Conservation (phyloP, 2,888 invertebrate species). For the Euclidia mi region DNA sequence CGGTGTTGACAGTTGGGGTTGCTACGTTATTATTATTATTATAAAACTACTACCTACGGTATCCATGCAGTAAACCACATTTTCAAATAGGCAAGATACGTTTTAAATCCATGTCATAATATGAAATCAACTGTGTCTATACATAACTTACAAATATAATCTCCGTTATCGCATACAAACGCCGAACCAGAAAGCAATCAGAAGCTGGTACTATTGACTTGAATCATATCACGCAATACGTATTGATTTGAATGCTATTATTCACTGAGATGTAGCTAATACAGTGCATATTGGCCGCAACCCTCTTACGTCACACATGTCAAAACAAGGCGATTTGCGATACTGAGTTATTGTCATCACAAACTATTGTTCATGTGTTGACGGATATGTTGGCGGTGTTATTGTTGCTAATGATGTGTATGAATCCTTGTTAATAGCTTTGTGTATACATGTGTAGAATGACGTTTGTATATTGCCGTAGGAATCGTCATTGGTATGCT, state of each 20-base stretch:
- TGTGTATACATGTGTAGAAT: too few relatives aligned
- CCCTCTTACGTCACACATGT: constrained; percentile 36
- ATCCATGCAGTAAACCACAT: too few relatives aligned
- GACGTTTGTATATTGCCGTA: too few relatives aligned
- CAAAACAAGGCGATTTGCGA: constrained; percentile 50
- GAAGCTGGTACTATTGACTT: constrained; percentile 18
- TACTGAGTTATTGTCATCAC: constrained; percentile 8
- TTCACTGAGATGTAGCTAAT: constrained; percentile 24
- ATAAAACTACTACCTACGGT: too few relatives aligned
- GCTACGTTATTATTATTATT: too few relatives aligned
- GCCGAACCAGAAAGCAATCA: constrained; percentile 13
- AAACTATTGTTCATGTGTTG: constrained; percentile 35
- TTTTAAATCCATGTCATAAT: not conserved
- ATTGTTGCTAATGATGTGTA: constrained; percentile 26
- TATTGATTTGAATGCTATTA: constrained; percentile 29
- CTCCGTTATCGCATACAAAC: constrained; percentile 3
- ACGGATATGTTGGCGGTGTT: constrained; percentile 25
- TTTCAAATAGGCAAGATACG: too few relatives aligned
- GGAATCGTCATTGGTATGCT: not conserved
- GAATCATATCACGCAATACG: constrained; percentile 5
- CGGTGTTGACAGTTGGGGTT: too few relatives aligned
- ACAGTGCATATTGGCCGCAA: constrained; percentile 15
- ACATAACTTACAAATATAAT: not conserved
- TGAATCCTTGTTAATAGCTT: constrained; percentile 18
- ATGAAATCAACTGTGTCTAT: not conserved